These are phyloP conservation scores for Drosophila anomelani DNA, from an alignment of 2,888 invertebrate genomes.

Conservation along the genomic window DNA sequence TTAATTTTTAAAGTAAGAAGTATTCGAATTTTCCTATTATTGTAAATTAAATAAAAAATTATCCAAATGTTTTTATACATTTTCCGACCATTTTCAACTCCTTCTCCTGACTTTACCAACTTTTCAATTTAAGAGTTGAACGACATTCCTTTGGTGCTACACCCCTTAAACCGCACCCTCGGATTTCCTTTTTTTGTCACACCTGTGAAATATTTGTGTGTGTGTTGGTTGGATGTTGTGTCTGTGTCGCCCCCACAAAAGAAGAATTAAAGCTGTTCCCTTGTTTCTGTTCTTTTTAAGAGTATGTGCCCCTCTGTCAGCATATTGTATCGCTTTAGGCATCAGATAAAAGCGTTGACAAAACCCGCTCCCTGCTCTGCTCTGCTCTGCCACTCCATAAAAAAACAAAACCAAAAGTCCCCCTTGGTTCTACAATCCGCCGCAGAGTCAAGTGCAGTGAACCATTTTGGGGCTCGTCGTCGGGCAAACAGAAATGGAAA, in stretches of 20 bases:
- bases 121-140: constrained; percentile 22
- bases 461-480: constrained; percentile 75
- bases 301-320: constrained; percentile 6
- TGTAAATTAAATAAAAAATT: background rate
- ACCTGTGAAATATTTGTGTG: constrained; percentile 33
- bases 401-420: constrained; percentile 1
- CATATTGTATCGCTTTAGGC: constrained; percentile 62
- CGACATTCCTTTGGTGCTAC: constrained; percentile 26
- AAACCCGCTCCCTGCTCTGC: constrained; percentile 43
- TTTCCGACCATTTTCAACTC: background rate
- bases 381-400: background rate
- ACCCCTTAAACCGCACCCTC: constrained; percentile 19
- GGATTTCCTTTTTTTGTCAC: constrained; percentile 23
- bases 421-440: constrained; percentile 4
- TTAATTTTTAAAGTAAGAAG: background rate
- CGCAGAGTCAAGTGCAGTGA: constrained; percentile 76
- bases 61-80: background rate
- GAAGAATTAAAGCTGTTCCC: constrained; percentile 42
- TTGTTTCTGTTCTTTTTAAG: background rate
- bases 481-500: constrained; percentile 38
- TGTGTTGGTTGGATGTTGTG: background rate
- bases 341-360: constrained; percentile 70
- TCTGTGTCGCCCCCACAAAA: constrained; percentile 20
- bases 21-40: too few relatives aligned
- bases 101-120: background rate